Conservation (phyloP, 2,113 vertebrate genomes). For the Hippopotamus amphibius region DNA sequence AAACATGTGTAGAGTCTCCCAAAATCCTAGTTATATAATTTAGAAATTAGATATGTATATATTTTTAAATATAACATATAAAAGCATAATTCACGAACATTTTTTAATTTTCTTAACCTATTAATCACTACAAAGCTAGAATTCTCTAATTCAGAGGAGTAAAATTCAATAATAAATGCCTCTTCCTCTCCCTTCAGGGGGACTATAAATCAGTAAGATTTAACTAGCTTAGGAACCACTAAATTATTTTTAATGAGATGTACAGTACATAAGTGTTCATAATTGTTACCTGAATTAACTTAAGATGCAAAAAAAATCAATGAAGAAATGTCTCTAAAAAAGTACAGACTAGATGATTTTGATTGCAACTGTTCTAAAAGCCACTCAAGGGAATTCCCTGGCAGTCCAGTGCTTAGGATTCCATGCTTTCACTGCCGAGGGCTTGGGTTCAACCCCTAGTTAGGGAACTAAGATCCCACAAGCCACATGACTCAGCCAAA, state of each 20-base stretch:
- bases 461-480: neutral
- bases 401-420: neutral
- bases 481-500: neutral
- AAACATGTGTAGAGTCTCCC: slow-evolving; percentile 33
- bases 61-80: slow-evolving; percentile 9
- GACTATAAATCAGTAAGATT: neutral
- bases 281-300: slow-evolving; percentile 45
- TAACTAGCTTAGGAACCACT: neutral
- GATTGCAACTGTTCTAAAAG: slow-evolving; percentile 39
- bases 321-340: slow-evolving; percentile 6
- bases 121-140: slow-evolving; percentile 12
- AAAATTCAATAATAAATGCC: slow-evolving; percentile 24
- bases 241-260: slow-evolving; percentile 33
- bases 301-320: slow-evolving; percentile 24
- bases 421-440: neutral
- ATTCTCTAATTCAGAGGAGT: neutral
- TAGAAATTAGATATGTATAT: neutral
- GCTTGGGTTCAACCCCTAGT: neutral
- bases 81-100: slow-evolving; percentile 15
- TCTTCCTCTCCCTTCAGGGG: neutral
- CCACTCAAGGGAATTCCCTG: neutral
- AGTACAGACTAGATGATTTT: neutral
- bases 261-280: neutral
- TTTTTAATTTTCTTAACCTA: neutral
- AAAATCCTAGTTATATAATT: slow-evolving; percentile 32